Evolutionary conservation across 2,888 invertebrate species (phyloP).

Genomic region (Acleris sparsana): DNA sequence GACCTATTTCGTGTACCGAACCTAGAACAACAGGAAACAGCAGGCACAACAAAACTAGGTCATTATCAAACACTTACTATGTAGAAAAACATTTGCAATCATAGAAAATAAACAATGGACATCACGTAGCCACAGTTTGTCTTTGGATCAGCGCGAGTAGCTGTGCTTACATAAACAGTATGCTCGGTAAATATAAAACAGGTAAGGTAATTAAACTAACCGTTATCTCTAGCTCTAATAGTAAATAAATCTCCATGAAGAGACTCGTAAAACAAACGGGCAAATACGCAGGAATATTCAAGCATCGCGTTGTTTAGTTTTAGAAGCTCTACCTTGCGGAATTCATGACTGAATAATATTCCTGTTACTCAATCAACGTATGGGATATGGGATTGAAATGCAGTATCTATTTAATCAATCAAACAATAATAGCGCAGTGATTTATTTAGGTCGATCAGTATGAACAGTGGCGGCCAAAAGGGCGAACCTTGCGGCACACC

Average conservation of each 20-base stretch:
- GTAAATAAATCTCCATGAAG: conserved; percentile 62
- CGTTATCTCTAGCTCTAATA: conserved; percentile 64
- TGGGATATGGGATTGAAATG: conserved; percentile 12
- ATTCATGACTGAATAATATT: conserved; percentile 34
- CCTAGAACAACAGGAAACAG: conserved; percentile 49
- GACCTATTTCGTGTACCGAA: conserved; percentile 49
- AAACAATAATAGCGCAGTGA: conserved; percentile 39
- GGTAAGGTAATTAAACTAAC: conserved; percentile 68
- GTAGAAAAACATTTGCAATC: conserved; percentile 12
- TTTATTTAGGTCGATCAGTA: conserved; percentile 46
- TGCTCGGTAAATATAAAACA: conserved; percentile 57
- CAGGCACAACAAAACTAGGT: conserved; percentile 14
- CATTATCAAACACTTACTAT: conserved; percentile 13
- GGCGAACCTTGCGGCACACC: conserved; percentile 56
- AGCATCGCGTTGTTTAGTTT: conserved; percentile 48
- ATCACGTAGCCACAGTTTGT: conserved; percentile 41
- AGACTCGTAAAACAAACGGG: conserved; percentile 64
- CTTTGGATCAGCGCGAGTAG: conserved; percentile 43
- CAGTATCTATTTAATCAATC: conserved; percentile 29
- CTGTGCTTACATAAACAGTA: conserved; percentile 43
- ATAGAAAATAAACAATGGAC: conserved; percentile 33
- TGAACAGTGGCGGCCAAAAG: conserved; percentile 49
- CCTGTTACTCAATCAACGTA: conserved; percentile 20
- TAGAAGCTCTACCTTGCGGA: conserved; percentile 51
- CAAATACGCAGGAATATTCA: conserved; percentile 40